Evolutionary conservation across 1,140 invertebrate genomes (phyloP).

Genomic region (Dreissena polymorpha): DNA sequence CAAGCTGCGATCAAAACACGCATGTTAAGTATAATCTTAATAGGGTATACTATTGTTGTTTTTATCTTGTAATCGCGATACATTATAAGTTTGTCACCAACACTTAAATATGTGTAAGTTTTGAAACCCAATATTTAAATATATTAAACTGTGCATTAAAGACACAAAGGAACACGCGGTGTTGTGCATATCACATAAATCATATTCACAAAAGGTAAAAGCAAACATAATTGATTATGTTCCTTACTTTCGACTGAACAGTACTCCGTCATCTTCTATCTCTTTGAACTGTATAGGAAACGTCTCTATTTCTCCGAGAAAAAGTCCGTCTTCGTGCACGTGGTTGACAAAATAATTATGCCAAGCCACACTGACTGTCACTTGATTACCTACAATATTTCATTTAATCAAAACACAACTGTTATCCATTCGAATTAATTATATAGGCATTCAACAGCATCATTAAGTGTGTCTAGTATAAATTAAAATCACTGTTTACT

Average conservation of each 20-base stretch:
- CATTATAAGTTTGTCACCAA: no score
- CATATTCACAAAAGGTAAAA: no score
- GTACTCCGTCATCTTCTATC: conserved; percentile 37
- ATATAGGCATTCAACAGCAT: neutral
- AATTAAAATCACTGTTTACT: neutral
- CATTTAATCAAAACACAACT: neutral
- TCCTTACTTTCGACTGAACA: conserved; percentile 35
- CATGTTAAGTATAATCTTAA: no score
- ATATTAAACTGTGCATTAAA: no score
- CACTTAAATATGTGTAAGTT: no score
- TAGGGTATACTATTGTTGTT: no score
- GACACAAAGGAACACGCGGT: no score
- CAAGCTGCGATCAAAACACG: no score
- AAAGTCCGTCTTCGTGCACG: conserved; percentile 14
- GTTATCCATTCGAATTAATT: neutral
- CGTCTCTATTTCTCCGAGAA: conserved; percentile 2
- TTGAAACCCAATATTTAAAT: no score
- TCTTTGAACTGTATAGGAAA: conserved; percentile 50
- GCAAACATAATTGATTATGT: no score
- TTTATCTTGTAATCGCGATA: no score
- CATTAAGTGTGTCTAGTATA: neutral
- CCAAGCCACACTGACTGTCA: conserved; percentile 17
- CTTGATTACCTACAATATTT: neutral
- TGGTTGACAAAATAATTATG: conserved; percentile 31
- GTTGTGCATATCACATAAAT: no score